Conservation (phyloP, 2,113 vertebrate species). For the Eptatretus burgeri region DNA sequence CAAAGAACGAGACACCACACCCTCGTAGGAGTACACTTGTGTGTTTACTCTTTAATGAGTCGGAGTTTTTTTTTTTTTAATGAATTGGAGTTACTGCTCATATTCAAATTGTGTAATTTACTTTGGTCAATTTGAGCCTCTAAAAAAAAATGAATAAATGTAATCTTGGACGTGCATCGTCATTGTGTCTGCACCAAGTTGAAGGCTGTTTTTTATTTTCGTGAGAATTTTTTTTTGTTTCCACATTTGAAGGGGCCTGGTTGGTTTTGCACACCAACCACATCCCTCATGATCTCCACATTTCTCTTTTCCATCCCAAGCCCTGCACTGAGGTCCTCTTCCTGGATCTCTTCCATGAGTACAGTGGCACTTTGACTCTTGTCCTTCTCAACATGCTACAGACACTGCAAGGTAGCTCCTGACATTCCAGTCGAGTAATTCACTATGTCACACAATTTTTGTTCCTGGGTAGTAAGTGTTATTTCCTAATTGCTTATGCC, state of each 20-base stretch:
- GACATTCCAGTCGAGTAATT: not conserved
- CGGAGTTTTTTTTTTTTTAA: no score
- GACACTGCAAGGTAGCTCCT: slow-evolving; percentile 41
- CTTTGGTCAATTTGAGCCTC: no score
- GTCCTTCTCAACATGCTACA: slow-evolving; percentile 80
- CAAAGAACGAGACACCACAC: no score
- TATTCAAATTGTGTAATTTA: no score
- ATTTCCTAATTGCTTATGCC: no score
- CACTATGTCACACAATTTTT: not conserved
- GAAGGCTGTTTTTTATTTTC: not conserved
- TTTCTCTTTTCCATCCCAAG: slow-evolving; percentile 15
- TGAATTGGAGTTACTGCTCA: no score
- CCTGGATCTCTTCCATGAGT: slow-evolving; percentile 87
- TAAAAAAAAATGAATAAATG: no score
- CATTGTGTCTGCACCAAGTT: not conserved
- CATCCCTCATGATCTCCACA: no score
- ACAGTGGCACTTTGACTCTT: slow-evolving; percentile 66
- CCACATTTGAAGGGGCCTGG: not conserved
- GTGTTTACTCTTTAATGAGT: no score
- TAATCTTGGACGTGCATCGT: not conserved
- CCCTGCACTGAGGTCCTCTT: slow-evolving; percentile 89
- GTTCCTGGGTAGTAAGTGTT: no score
- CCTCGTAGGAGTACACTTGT: no score
- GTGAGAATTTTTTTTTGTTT: not conserved
- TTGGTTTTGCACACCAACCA: not conserved